Evolutionary conservation across 2,797 vertebrate species (phyloP).

Genomic region (Sardinella longiceps): DNA sequence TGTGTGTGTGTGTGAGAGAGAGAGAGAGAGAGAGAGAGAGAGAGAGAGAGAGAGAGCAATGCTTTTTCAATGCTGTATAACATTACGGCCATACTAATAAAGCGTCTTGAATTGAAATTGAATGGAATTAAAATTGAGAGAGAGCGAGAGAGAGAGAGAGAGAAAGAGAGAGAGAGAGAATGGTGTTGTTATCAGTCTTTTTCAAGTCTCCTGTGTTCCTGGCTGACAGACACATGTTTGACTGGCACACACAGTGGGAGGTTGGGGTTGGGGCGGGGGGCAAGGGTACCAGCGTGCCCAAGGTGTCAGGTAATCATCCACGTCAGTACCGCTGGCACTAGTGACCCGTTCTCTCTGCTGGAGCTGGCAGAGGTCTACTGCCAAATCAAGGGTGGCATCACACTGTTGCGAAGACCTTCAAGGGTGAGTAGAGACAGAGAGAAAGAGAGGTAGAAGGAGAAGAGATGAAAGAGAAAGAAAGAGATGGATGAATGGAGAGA

Average conservation of each 20-base stretch:
- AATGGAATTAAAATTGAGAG: too few species aligned
- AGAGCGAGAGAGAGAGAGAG: background rate
- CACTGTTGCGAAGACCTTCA: background rate
- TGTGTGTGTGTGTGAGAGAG: background rate
- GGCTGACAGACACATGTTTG: background rate
- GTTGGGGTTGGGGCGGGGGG: background rate
- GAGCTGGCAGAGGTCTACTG: conserved; percentile 5
- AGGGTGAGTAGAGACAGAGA: conserved; percentile 8
- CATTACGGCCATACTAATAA: too few species aligned
- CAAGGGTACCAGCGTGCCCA: background rate
- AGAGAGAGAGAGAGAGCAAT: background rate
- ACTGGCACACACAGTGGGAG: background rate
- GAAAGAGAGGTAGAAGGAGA: background rate
- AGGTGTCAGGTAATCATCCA: conserved; percentile 30
- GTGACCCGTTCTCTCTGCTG: background rate
- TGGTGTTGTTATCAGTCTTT: background rate
- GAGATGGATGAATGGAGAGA: background rate
- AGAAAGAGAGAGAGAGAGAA: background rate
- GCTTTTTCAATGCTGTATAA: too few species aligned
- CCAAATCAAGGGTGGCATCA: conserved; percentile 27
- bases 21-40: conserved; percentile 7
- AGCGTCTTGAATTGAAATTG: too few species aligned
- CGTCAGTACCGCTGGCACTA: background rate
- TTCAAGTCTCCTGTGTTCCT: background rate
- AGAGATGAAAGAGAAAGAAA: background rate